These are phyloP conservation scores for Aphis craccivora DNA, from an alignment of 1,140 invertebrate species.

Conservation along the genomic window DNA sequence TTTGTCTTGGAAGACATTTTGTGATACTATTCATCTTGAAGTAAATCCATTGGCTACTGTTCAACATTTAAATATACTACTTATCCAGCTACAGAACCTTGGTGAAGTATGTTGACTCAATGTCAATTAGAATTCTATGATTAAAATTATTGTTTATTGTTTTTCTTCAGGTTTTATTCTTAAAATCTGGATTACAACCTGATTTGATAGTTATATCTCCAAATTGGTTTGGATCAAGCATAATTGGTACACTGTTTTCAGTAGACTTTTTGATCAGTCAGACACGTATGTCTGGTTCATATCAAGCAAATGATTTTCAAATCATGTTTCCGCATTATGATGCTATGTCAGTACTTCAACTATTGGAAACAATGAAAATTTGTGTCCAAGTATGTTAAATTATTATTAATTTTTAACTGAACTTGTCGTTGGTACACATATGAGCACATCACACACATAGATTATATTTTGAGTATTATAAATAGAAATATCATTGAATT, in stretches of 20 bases:
- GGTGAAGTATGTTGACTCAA: constrained; percentile 69
- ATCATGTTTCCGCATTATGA: constrained; percentile 78
- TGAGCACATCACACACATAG: not conserved
- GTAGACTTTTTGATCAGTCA: constrained; percentile 71
- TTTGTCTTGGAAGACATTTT: constrained; percentile 73
- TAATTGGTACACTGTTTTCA: constrained; percentile 77
- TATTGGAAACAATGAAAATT: constrained; percentile 75
- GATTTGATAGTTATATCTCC: constrained; percentile 79
- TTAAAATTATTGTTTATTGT: not conserved
- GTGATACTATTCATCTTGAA: constrained; percentile 69
- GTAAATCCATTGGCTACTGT: constrained; percentile 77
- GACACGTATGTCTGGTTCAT: constrained; percentile 77
- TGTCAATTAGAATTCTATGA: not conserved
- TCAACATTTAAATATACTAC: constrained; percentile 72
- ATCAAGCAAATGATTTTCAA: constrained; percentile 81
- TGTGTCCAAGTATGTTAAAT: constrained; percentile 71
- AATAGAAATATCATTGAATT: not conserved
- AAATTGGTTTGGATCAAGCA: constrained; percentile 76
- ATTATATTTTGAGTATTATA: not conserved
- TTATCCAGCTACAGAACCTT: constrained; percentile 75
- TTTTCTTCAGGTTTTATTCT: constrained; percentile 55
- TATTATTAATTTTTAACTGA: constrained; percentile 60
- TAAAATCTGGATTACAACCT: constrained; percentile 59
- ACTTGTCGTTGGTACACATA: not conserved
- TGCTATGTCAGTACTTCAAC: constrained; percentile 73